phyloP scores from a whole-genome alignment of 2,113 vertebrate species.

The Gopherus flavomarginatus region DNA sequence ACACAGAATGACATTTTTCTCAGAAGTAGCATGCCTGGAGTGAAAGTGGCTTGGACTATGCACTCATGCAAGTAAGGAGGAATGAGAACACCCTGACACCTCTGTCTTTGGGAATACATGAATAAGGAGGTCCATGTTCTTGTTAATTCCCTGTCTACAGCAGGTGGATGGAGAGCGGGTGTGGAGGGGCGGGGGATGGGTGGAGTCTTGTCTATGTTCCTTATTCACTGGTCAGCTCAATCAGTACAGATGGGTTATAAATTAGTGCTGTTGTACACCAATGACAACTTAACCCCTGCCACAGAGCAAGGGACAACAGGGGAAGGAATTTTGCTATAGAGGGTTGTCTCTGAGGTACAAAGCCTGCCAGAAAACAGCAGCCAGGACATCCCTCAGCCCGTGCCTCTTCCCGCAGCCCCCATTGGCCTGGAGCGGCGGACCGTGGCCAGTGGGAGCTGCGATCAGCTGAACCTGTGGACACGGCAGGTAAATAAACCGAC shows the following conservation, averaged over 20 bases:
- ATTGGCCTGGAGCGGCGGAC: no score
- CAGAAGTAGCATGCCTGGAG: background rate
- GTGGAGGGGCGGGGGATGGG: background rate
- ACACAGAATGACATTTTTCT: background rate
- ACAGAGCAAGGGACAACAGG: background rate
- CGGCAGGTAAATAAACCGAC: no score
- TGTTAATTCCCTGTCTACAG: background rate
- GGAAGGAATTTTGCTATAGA: background rate
- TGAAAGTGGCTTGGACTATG: background rate
- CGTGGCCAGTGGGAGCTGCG: no score
- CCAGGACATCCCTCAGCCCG: no score
- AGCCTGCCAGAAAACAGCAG: background rate
- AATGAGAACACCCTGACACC: background rate
- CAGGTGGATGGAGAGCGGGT: background rate
- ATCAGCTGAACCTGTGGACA: no score
- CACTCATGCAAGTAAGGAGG: background rate
- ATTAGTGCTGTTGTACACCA: background rate
- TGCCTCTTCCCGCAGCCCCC: no score
- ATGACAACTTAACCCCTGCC: background rate
- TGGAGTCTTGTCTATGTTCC: background rate
- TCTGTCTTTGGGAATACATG: background rate
- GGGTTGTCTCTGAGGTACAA: background rate
- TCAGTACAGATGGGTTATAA: background rate
- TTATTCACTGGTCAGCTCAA: background rate
- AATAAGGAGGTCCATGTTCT: background rate